Conservation (phyloP, 1,140 invertebrate genomes). For the Epicauta chinensis region DNA sequence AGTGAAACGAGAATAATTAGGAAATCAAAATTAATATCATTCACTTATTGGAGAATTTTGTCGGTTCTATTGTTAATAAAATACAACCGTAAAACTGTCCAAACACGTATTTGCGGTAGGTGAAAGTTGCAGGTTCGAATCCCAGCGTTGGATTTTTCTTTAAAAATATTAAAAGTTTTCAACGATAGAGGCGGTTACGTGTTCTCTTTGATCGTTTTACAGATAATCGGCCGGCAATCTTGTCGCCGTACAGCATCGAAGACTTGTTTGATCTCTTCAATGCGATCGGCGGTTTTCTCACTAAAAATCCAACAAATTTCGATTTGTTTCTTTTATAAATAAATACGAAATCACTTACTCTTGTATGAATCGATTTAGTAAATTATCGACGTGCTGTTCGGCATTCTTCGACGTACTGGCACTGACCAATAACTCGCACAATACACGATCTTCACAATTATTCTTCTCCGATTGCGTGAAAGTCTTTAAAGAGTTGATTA, state of each 20-base stretch:
- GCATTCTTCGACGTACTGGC: constrained; percentile 30
- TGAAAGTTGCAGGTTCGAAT: no score
- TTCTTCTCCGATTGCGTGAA: constrained; percentile 29
- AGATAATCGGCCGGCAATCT: constrained; percentile 23
- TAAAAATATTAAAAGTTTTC: no score
- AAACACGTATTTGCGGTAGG: no score
- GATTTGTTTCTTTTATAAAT: neutral
- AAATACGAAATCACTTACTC: constrained; percentile 24
- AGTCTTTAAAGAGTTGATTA: constrained; percentile 27
- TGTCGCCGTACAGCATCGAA: constrained; percentile 28
- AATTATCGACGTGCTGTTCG: constrained; percentile 30
- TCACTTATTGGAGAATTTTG: no score
- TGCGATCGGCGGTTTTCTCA: constrained; percentile 10
- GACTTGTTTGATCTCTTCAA: constrained; percentile 26
- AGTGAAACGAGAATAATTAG: no score
- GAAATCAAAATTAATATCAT: no score
- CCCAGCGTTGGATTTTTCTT: no score
- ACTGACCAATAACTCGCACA: constrained; percentile 38
- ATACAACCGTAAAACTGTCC: no score
- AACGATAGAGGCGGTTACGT: no score
- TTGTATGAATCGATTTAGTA: constrained; percentile 35
- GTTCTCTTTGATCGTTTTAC: constrained; percentile 26
- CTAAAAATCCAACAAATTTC: neutral
- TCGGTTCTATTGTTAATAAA: no score
- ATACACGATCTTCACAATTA: constrained; percentile 39